Base-by-base conservation (phyloP, 2,797 vertebrate species). In the Spinibarbus caldwelli region DNA sequence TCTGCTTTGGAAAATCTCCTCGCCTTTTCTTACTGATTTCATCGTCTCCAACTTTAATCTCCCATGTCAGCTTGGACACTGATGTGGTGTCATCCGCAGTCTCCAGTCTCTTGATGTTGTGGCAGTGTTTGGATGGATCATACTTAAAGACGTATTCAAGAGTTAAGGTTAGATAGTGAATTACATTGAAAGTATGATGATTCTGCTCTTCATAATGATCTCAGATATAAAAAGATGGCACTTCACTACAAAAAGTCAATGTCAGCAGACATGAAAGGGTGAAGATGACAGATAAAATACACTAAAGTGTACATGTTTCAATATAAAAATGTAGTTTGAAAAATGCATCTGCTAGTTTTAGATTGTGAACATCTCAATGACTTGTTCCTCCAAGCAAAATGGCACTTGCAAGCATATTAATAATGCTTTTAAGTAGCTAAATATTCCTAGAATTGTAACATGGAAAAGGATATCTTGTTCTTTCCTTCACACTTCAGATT, bases 111-210 rank as follows among this genome's bases (percentile, higher is more conserved):
- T 96, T 97, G 80, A 99, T 95, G 90, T 99, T 99, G 90, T 99
- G 98, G 91, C 97, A 96, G 71, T 97, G 97, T 89, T 99, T 99
- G 2, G 98, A 99, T 0, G 98, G 98, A 92, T 99, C 97, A n/a
- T 97, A 99, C 87, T 97, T 99, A 70, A 98, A 77, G n/a, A 96
- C 83, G 93, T 97, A 87, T 67, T 31, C 4, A 71, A 26, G 23
- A 93, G 90, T 96, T 92, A 97, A 97, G 94, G 93, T 21, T 83
- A 66, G 52, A 73, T 62, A 31, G 21, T 9, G 3, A 66, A 67
- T 17, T 29, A 29, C 23, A 41, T 2, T 26, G 23, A 78, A 59
- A 62, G 2, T 15, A 26, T 29, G 34, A 19, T 15, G 34, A 36
- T 34, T 75, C n/a, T 41, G 38, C n/a, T 43, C 38, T 14, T 21